phyloP scores from a whole-genome alignment of 2,888 invertebrate species.

The Parapristionchus giblindavisi region DNA sequence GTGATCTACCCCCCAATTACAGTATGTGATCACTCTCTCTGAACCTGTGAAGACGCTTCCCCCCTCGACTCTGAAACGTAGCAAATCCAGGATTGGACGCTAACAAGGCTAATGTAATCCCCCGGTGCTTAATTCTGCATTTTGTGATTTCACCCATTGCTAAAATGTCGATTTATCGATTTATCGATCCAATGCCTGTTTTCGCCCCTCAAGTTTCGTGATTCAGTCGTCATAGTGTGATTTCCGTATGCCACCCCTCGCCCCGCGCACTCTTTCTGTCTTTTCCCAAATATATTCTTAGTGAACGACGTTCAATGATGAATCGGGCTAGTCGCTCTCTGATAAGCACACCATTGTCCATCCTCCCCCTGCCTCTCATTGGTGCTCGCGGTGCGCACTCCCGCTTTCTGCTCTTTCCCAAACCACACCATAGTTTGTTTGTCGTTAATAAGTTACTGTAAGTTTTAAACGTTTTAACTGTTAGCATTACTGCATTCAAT shows the following conservation, averaged over 20 bases:
- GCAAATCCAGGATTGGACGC: too few relatives aligned
- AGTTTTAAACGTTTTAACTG: constrained; percentile 23
- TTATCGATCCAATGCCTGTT: neutral
- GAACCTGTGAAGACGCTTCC: too few relatives aligned
- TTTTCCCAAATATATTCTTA: neutral
- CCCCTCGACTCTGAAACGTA: too few relatives aligned
- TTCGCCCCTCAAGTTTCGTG: neutral
- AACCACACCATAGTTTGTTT: neutral
- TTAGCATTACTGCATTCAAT: constrained; percentile 21
- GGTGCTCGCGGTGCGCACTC: too few relatives aligned
- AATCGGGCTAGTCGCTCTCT: constrained; percentile 27
- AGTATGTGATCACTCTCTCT: too few relatives aligned
- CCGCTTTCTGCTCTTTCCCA: too few relatives aligned
- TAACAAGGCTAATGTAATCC: too few relatives aligned
- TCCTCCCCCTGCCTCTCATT: too few relatives aligned
- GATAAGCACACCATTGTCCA: neutral
- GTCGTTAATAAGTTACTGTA: constrained; percentile 15
- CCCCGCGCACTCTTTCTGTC: neutral
- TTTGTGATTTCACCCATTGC: constrained; percentile 15
- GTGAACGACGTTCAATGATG: constrained; percentile 25
- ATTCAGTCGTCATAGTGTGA: neutral
- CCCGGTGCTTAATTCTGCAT: too few relatives aligned
- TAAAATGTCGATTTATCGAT: too few relatives aligned
- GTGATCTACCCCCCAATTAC: too few relatives aligned
- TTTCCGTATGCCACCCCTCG: neutral